phyloP scores from a whole-genome alignment of 2,797 vertebrate species.

The Malurus leucopterus region DNA sequence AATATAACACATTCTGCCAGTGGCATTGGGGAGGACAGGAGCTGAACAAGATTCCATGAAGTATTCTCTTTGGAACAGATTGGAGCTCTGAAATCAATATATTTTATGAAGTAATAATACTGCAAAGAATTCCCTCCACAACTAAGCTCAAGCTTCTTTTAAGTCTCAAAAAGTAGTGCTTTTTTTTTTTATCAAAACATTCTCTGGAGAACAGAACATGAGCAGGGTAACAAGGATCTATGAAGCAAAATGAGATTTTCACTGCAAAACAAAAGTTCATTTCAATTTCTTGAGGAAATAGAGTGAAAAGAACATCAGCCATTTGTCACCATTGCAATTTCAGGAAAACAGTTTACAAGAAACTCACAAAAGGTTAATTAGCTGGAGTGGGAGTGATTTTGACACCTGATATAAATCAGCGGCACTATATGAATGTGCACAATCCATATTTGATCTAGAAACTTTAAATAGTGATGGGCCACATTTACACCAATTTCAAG shows the following conservation, averaged over 20 bases:
- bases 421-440: not conserved
- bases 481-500: not conserved
- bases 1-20: not conserved
- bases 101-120: not conserved
- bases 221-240: not conserved
- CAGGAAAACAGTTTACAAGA: not conserved
- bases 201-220: not conserved
- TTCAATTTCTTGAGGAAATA: slow-evolving; percentile 11
- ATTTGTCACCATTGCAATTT: not conserved
- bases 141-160: not conserved
- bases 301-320: not conserved
- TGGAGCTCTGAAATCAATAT: not conserved
- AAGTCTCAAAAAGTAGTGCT: not conserved
- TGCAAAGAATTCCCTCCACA: not conserved
- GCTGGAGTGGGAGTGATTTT: not conserved
- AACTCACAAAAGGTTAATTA: slow-evolving; percentile 27
- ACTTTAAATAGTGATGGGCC: not conserved
- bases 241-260: not conserved
- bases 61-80: not conserved
- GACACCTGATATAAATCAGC: not conserved
- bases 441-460: not conserved
- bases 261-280: slow-evolving; percentile 5
- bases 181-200: not conserved
- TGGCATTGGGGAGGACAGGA: not conserved
- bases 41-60: not conserved